Evolutionary conservation across 1,140 invertebrate genomes (phyloP), one percentile per base, ranked within the genome.

Genomic region (Zaprionus camerounensis): DNA sequence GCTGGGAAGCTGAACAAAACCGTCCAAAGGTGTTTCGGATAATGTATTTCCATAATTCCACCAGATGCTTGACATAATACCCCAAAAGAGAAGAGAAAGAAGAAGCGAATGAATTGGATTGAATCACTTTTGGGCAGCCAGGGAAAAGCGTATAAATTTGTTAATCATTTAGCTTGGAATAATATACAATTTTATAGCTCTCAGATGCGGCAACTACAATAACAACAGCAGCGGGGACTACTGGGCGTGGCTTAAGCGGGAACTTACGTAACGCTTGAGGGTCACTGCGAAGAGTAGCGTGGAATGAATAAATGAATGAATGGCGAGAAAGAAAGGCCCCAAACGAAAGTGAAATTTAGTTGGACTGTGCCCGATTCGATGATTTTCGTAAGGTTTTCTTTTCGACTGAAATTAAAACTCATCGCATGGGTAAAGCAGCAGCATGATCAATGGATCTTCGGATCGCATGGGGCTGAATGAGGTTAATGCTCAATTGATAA

Each of bases 331-430:
- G 80, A 81, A 85, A 85, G 78, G 62, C 82, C 53, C 59, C 24
- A 56, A 78, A 83, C 64, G 76, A 86, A 86, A 86, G 83, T 87
- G 83, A 86, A 86, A 86, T 88, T 88, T 83, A 49, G 72, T 74
- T 77, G 69, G 31, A 11, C 41, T 44, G 55, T 41, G 22, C 71
- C 36, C 72, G 84, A 85, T 85, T 77, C 66, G 57, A 81, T 31
- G 1, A 53, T 58, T 66, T 55, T 51, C 24, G 59, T 72, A 64
- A 68, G 61, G 66, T 70, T 80, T 81, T 69, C 66, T 66, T 73
- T 77, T 70, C 28, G 34, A 38, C 46, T 6, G 46, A 26, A 67
- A 57, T 44, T n/a, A 13, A 68, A 46, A 44, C 34, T 57, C 65
- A 67, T 57, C 65, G 36, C 44, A 67, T 44, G 36, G 22, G 28